Conservation (phyloP, 2,113 vertebrate species). For the Lanius collurio region DNA sequence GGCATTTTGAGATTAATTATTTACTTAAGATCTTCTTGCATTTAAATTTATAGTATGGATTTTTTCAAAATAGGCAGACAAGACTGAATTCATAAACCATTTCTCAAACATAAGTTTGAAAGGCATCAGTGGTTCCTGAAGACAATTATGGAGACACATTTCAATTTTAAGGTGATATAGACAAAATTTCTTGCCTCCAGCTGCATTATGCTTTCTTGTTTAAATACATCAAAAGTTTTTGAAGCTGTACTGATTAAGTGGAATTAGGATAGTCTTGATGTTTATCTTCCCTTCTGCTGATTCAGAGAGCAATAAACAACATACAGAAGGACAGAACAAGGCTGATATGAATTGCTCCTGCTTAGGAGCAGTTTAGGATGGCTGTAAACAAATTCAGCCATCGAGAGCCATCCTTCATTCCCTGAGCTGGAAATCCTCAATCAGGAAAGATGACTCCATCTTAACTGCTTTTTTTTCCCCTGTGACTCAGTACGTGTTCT, state of each 20-base stretch:
- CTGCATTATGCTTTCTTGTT: not conserved
- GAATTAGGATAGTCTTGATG: not conserved
- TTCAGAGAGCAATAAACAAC: not conserved
- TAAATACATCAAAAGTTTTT: not conserved
- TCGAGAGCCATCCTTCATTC: not conserved
- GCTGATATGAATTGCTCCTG: not conserved
- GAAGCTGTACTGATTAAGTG: not conserved
- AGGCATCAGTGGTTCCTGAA: not conserved
- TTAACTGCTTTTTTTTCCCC: fast-evolving
- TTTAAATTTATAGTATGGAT: not conserved
- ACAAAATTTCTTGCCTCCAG: not conserved
- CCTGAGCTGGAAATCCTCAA: not conserved
- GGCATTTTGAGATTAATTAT: not conserved
- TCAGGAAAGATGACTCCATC: not conserved
- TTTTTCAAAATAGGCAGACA: not conserved
- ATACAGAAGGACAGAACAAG: not conserved
- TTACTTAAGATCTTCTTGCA: not conserved
- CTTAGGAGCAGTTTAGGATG: not conserved
- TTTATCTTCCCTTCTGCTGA: not conserved
- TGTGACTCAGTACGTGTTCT: not conserved
- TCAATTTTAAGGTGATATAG: not conserved
- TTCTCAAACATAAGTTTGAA: not conserved
- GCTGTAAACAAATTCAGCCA: not conserved
- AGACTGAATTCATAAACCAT: not conserved
- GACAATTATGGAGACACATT: not conserved